Base-by-base conservation (phyloP, 2,888 invertebrate species). In the Trypoxylon attenuatum region DNA sequence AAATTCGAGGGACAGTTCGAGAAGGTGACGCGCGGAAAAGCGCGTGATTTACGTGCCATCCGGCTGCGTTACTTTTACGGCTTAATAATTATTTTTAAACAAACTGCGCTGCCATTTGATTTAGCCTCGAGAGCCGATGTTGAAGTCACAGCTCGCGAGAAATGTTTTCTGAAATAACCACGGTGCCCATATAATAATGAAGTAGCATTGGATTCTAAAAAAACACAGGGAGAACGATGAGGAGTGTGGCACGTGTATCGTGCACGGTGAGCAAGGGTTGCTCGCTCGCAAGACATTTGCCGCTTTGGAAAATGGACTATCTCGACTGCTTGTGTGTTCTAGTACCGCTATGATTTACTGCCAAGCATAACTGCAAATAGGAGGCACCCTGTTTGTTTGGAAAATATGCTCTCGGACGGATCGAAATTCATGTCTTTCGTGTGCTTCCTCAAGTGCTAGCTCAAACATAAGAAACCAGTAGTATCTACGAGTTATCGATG, bases 321-420 rank as follows among this genome's bases (percentile, higher is more conserved):
- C 8, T 13, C n/a, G 8, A 10, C 33, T n/a, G 33, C 10, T 39
- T n/a, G n/a, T 27, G 22, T 43, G 25, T n/a, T 21, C 23, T 8
- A 29, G 55, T 25, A 41, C 38, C 18, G 10, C 23, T 55, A 65
- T 65, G 65, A 65, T 65, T 65, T 65, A 65, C 33, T 29, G 13
- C 33, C 46, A 43, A 63, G 43, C 56, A 63, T 27, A 51, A 63
- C 50, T 51, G 51, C 3, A 60, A 43, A 46, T 51, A 65, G 63
- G 56, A 63, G 61, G 49, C 49, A 27, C 51, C 15, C 16, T 47
- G 65, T 63, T 65, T 63, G 57, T 65, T 65, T 64, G 56, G 64
- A 65, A 65, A 65, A 65, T 65, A 65, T 15, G 39, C 38, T 45
- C 13, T 23, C 5, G 39, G 18, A 21, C 8, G 25, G 43, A 22